Conservation (phyloP, 2,797 vertebrate genomes). For the Helostoma temminkii region DNA sequence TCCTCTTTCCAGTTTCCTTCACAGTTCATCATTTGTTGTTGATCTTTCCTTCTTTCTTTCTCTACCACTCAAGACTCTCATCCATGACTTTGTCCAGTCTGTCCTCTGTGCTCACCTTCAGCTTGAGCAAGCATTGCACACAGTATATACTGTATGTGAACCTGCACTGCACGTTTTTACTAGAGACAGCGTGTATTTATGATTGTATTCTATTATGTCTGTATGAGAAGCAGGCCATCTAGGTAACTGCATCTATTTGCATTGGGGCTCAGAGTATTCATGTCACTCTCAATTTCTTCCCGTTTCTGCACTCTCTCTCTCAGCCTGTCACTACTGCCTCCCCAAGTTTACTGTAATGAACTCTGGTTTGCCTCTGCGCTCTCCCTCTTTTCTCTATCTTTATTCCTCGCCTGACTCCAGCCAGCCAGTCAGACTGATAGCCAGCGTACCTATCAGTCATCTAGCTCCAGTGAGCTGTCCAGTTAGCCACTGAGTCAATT, state of each 20-base stretch:
- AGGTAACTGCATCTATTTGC: slow-evolving; percentile 73
- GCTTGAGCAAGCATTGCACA: slow-evolving; percentile 27
- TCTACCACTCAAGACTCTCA: neutral
- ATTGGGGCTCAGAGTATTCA: slow-evolving; percentile 60
- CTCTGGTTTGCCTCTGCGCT: slow-evolving; percentile 64
- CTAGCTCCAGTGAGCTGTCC: slow-evolving; percentile 24
- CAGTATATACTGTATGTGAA: slow-evolving; percentile 13
- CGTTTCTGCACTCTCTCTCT: slow-evolving; percentile 59
- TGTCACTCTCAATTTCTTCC: slow-evolving; percentile 75
- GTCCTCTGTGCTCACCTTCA: slow-evolving; percentile 67
- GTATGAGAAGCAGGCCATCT: slow-evolving; percentile 49
- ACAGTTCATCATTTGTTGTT: slow-evolving; percentile 23
- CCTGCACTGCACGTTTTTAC: slow-evolving; percentile 14
- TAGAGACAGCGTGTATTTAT: slow-evolving; percentile 26
- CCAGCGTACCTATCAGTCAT: slow-evolving; percentile 36
- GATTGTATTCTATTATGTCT: slow-evolving; percentile 25
- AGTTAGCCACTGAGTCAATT: slow-evolving; percentile 36
- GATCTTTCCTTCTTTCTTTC: slow-evolving; percentile 20
- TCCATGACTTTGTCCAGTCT: slow-evolving; percentile 20
- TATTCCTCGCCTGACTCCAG: slow-evolving; percentile 39
- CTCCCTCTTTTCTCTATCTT: slow-evolving; percentile 8
- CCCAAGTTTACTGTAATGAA: slow-evolving; percentile 76
- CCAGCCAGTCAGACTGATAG: slow-evolving; percentile 49
- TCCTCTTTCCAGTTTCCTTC: slow-evolving; percentile 39
- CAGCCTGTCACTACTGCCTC: slow-evolving; percentile 71